These are phyloP conservation scores for Aphelocoma californica DNA, from an alignment of 2,797 vertebrate genomes.

Conservation along the genomic window DNA sequence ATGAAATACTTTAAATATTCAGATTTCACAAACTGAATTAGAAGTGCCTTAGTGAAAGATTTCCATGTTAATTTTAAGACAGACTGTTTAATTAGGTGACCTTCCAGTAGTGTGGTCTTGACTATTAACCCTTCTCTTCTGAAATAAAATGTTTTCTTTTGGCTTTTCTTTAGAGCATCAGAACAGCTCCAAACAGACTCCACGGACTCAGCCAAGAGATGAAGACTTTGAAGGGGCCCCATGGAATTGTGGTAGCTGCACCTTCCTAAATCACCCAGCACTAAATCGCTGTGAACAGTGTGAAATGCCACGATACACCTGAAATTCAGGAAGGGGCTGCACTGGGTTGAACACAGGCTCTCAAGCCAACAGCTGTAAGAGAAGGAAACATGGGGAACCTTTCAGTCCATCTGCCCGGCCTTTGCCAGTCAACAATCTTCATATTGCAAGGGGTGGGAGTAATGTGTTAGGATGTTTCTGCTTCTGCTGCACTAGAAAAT, in stretches of 20 bases:
- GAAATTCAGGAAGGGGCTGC: slow-evolving; percentile 73
- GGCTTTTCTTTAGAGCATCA: slow-evolving; percentile 72
- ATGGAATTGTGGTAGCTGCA: slow-evolving; percentile 99
- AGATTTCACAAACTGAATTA: background rate
- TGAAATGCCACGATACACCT: slow-evolving; percentile 98
- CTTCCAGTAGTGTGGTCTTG: background rate
- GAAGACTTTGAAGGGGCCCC: slow-evolving; percentile 98
- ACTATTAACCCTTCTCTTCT: background rate
- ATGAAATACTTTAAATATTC: background rate
- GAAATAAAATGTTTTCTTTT: background rate
- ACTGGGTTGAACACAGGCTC: slow-evolving; percentile 52
- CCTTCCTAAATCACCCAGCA: slow-evolving; percentile 98
- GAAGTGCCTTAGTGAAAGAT: background rate
- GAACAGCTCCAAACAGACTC: slow-evolving; percentile 74
- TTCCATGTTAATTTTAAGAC: background rate
- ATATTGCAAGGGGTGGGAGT: slow-evolving; percentile 26
- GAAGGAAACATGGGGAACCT: slow-evolving; percentile 66
- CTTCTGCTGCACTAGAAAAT: slow-evolving; percentile 58
- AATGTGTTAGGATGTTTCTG: slow-evolving; percentile 40
- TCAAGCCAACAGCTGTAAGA: slow-evolving; percentile 53
- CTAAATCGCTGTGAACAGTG: slow-evolving; percentile 99
- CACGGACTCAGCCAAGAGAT: slow-evolving; percentile 83
- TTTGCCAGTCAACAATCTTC: slow-evolving; percentile 65
- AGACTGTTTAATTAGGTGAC: background rate
- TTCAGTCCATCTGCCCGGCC: slow-evolving; percentile 60